Conservation (phyloP, 2,797 vertebrate genomes). For the Pelodytes ibericus region DNA sequence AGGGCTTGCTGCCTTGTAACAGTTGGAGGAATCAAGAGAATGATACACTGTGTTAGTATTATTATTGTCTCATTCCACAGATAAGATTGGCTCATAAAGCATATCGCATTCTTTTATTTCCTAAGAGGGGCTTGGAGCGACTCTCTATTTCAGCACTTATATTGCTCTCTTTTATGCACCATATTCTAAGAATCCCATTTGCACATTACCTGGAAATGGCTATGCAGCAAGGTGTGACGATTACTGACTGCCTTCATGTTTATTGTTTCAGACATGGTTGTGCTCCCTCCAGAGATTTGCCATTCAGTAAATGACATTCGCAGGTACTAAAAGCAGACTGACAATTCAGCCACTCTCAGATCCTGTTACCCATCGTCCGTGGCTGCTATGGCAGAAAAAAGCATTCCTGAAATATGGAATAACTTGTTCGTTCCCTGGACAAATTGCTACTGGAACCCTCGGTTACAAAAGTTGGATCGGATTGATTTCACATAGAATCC, state of each 20-base stretch:
- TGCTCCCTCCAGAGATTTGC: not conserved
- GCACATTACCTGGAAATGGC: not conserved
- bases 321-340: not conserved
- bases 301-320: not conserved
- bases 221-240: not conserved
- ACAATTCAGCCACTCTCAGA: not conserved
- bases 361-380: not conserved
- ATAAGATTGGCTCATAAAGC: not conserved
- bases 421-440: not conserved
- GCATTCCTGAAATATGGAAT: no score
- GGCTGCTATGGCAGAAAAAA: no score
- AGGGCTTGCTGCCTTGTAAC: no score
- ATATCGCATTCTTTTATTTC: not conserved
- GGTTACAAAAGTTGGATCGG: not conserved
- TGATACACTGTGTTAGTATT: not conserved
- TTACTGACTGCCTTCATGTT: not conserved
- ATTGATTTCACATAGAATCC: no score
- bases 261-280: not conserved
- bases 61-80: not conserved
- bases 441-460: not conserved
- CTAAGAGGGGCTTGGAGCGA: not conserved
- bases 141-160: not conserved
- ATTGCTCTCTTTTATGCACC: not conserved
- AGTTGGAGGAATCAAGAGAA: no score
- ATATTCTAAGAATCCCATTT: not conserved